Evolutionary conservation across 2,797 vertebrate genomes (phyloP).

Genomic region (Hephaestus fuliginosus): DNA sequence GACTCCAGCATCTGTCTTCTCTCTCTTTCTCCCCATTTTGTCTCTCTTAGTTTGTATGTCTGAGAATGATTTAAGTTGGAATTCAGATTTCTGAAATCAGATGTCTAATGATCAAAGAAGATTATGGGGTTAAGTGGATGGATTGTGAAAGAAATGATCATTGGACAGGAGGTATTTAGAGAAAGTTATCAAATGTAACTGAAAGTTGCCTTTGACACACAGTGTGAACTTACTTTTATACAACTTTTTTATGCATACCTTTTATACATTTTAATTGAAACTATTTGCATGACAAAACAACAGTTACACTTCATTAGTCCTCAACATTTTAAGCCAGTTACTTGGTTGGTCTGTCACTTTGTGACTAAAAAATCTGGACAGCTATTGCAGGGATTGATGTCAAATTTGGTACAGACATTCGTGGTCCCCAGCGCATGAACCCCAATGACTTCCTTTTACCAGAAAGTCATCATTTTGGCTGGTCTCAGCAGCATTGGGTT

Average conservation of each 20-base stretch:
- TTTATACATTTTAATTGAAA: background rate
- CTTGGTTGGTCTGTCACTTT: background rate
- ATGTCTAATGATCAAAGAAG: slow-evolving; percentile 55
- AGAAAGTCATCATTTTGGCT: too few species aligned
- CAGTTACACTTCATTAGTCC: background rate
- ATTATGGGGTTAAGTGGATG: background rate
- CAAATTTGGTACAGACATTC: background rate
- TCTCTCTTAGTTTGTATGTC: background rate
- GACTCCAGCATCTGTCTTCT: background rate
- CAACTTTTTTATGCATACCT: background rate
- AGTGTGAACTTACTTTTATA: background rate
- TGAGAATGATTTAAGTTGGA: slow-evolving; percentile 60
- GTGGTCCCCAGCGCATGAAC: background rate
- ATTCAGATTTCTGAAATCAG: slow-evolving; percentile 63
- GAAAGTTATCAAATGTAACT: slow-evolving; percentile 14
- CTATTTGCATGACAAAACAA: background rate
- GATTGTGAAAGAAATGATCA: slow-evolving; percentile 20
- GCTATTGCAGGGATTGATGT: background rate
- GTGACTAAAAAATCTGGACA: background rate
- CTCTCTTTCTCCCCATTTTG: background rate
- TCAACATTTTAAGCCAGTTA: background rate
- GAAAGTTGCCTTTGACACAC: background rate
- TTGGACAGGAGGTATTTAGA: slow-evolving; percentile 7
- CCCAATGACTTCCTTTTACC: background rate
- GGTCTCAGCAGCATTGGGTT: background rate